phyloP scores from a whole-genome alignment of 2,888 invertebrate species.

The Griposia aprilina region DNA sequence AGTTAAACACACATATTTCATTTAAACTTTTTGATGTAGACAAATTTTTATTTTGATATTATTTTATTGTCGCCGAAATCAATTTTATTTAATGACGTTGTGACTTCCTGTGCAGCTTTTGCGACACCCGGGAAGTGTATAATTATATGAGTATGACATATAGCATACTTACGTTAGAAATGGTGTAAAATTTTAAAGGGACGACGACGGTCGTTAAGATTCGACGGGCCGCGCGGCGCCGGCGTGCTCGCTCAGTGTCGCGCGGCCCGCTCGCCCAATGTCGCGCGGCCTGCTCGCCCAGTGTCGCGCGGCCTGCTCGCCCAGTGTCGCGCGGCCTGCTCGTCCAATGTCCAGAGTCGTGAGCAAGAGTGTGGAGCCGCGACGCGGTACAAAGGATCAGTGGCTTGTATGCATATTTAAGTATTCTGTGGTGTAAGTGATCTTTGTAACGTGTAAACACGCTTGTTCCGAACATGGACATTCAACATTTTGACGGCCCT shows the following conservation, averaged over 20 bases:
- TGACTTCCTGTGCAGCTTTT: conserved; percentile 54
- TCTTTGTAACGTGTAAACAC: conserved; percentile 7
- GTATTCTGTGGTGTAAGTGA: neutral
- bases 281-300: too few species aligned
- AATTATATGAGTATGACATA: conserved; percentile 37
- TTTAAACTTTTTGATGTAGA: conserved; percentile 52
- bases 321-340: neutral
- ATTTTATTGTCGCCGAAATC: conserved; percentile 52
- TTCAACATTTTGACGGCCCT: conserved; percentile 65
- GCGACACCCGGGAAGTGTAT: conserved; percentile 43
- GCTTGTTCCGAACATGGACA: conserved; percentile 14
- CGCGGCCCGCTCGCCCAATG: too few species aligned
- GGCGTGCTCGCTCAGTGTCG: too few species aligned
- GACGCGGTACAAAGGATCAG: neutral
- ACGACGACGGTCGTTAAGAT: conserved; percentile 30
- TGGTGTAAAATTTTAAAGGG: conserved; percentile 38
- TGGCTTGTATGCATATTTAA: conserved; percentile 3
- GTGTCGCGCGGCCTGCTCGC: too few species aligned
- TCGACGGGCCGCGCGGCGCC: neutral
- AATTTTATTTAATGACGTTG: conserved; percentile 54
- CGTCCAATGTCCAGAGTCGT: neutral
- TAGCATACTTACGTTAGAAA: conserved; percentile 19
- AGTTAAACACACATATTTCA: conserved; percentile 33
- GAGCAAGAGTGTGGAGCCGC: neutral
- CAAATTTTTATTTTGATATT: conserved; percentile 40